A percentile compares a stretch with the other conserved stretches of the same genome.
Conservation (phyloP, 2,113 vertebrate species). For the Ageneiosus marmoratus region DNA sequence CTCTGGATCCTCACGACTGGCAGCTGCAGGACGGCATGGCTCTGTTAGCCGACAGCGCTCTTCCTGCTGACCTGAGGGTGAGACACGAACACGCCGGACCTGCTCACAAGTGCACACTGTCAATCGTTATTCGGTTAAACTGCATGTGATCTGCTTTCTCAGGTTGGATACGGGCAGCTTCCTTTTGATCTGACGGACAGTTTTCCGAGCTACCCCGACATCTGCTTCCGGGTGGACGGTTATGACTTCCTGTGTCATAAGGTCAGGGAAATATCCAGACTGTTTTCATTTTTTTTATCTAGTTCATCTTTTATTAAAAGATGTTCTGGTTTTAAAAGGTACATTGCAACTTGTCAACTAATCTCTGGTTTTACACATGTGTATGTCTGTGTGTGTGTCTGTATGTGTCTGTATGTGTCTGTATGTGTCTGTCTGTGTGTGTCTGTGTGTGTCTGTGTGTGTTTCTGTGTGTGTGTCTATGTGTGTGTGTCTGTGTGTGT, state of each 20-base stretch:
- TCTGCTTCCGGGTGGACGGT: conserved; percentile 86
- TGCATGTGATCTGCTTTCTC: neutral
- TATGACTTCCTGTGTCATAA: conserved; percentile 93
- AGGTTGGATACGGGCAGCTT: conserved; percentile 93
- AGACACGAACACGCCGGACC: conserved; percentile 35
- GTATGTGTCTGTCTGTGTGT: too few relatives aligned
- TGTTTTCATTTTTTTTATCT: neutral
- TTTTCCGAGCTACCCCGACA: conserved; percentile 86
- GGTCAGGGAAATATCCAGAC: conserved; percentile 64
- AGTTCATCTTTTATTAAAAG: neutral
- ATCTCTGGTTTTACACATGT: neutral
- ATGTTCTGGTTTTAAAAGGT: neutral
- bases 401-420: too few relatives aligned
- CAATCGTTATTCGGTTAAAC: neutral
- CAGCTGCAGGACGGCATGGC: conserved; percentile 88
- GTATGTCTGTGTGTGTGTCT: too few relatives aligned
- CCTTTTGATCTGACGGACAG: conserved; percentile 86
- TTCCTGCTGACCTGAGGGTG: conserved; percentile 86
- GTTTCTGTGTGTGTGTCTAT: too few relatives aligned
- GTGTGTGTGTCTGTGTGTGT: too few relatives aligned
- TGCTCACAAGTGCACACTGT: neutral
- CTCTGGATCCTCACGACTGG: conserved; percentile 82
- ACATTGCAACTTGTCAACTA: neutral
- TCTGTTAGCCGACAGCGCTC: conserved; percentile 85
- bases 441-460: too few relatives aligned